Conservation (phyloP, 2,797 vertebrate genomes). For the Graptemys geographica region DNA sequence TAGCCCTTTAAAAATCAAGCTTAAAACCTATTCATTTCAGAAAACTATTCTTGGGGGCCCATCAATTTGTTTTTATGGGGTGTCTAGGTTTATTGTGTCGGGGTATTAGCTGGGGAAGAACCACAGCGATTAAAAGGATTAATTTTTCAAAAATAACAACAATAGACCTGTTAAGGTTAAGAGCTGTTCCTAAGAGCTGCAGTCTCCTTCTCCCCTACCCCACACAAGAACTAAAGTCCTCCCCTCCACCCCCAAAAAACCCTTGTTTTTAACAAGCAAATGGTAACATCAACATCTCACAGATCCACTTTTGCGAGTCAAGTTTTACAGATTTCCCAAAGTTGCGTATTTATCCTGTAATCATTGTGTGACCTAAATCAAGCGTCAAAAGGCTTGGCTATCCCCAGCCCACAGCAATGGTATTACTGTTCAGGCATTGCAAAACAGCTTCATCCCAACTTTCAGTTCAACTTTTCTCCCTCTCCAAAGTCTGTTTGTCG, state of each 20-base stretch:
- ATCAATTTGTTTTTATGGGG: neutral
- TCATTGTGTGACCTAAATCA: neutral
- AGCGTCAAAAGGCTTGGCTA: neutral
- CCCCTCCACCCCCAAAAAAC: neutral
- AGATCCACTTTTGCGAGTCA: neutral
- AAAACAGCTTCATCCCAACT: neutral
- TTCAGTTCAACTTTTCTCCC: neutral
- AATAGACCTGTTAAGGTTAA: neutral
- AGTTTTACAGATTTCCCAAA: neutral
- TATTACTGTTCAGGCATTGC: neutral
- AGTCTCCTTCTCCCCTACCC: slow-evolving; percentile 4
- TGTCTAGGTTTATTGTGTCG: neutral
- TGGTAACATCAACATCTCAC: slow-evolving; percentile 2
- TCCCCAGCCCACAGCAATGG: neutral
- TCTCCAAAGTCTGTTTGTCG: neutral
- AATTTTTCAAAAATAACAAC: neutral
- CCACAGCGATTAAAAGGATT: slow-evolving; percentile 10
- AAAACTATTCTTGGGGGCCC: neutral
- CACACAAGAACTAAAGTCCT: neutral
- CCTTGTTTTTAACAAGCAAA: neutral
- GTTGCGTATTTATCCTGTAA: slow-evolving; percentile 22
- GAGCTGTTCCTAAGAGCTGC: neutral
- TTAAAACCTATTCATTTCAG: neutral
- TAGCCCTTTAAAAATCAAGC: neutral
- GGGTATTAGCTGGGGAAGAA: neutral